Evolutionary conservation across 2,888 invertebrate genomes (phyloP).

Genomic region (Caenorhabditis macrosperma): DNA sequence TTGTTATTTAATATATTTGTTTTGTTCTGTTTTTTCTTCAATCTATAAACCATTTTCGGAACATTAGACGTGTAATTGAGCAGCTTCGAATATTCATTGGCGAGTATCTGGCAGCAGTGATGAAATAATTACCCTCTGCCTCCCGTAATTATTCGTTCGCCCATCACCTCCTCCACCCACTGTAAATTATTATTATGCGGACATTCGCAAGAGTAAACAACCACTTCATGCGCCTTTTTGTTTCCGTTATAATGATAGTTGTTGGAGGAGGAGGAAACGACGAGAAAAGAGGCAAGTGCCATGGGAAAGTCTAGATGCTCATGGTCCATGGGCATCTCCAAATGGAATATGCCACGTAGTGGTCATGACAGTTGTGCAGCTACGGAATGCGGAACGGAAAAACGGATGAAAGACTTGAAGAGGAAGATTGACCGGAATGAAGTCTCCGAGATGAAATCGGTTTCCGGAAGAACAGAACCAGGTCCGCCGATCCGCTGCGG

Average conservation of each 20-base stretch:
- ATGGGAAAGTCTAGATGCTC: neutral
- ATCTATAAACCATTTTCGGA: neutral
- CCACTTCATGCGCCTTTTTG: neutral
- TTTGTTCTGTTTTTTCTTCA: neutral
- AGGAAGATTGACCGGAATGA: too few species aligned
- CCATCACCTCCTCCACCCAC: neutral
- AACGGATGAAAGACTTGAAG: too few species aligned
- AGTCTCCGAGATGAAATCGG: too few species aligned
- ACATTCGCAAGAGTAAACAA: neutral
- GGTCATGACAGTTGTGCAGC: too few species aligned
- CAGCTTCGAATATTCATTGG: constrained; percentile 33
- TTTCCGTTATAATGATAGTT: constrained; percentile 2
- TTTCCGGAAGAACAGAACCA: too few species aligned
- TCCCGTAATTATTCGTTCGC: neutral
- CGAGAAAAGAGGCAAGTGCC: too few species aligned
- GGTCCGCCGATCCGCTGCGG: too few species aligned
- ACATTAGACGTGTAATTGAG: too few species aligned
- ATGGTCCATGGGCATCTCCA: neutral
- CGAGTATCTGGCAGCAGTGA: constrained; percentile 30
- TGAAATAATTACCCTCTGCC: constrained; percentile 36
- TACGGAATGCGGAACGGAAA: too few species aligned
- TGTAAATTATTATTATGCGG: constrained; percentile 7
- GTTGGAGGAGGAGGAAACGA: too few species aligned
- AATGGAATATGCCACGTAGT: neutral
- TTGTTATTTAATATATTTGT: neutral